Evolutionary conservation across 2,113 vertebrate genomes (phyloP).

Genomic region (Syngnathus scovelli): DNA sequence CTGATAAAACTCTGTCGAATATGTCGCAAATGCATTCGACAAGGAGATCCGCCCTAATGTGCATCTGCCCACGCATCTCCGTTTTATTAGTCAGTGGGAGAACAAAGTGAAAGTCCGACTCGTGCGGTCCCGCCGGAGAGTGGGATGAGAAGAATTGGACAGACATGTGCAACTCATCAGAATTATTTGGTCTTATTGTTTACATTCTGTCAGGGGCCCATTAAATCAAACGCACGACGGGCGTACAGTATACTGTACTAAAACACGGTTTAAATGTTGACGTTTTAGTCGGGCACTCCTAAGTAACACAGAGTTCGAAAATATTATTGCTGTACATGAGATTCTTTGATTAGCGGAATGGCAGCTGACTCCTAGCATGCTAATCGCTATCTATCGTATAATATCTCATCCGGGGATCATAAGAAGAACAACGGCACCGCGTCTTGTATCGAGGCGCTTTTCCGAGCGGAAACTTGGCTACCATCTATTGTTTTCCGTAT

Average conservation of each 20-base stretch:
- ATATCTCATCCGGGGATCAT: neutral
- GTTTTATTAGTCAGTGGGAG: neutral
- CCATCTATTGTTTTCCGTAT: constrained; percentile 2
- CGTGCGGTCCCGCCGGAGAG: neutral
- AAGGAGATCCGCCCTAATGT: neutral
- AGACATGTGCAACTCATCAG: neutral
- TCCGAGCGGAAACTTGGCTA: neutral
- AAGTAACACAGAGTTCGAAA: too few relatives aligned
- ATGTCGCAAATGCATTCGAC: neutral
- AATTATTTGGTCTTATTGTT: neutral
- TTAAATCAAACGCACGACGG: neutral
- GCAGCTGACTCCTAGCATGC: too few relatives aligned
- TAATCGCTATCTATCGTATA: neutral
- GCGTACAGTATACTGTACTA: too few relatives aligned
- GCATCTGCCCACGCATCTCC: neutral
- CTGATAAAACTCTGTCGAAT: too few relatives aligned
- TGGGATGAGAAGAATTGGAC: neutral
- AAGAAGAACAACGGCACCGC: neutral
- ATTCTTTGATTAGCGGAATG: too few relatives aligned
- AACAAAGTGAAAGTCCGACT: neutral
- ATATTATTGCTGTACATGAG: too few relatives aligned
- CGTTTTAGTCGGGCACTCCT: too few relatives aligned
- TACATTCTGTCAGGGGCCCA: neutral
- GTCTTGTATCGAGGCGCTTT: neutral
- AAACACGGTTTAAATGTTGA: too few relatives aligned